Conservation (phyloP, 2,888 invertebrate species). For the Molanna angustata region DNA sequence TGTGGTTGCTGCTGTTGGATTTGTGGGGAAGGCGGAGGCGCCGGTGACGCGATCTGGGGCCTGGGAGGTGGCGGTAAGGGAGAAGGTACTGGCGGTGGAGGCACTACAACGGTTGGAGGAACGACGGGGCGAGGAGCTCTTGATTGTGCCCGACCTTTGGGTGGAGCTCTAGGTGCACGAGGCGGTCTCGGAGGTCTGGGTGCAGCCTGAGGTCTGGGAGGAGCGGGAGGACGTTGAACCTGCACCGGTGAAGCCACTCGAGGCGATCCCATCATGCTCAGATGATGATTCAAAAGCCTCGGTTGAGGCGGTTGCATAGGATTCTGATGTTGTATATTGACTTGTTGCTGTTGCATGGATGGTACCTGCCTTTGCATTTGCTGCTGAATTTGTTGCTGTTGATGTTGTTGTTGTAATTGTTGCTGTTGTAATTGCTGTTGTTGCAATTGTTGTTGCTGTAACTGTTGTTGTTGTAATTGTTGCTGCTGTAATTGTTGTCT, state of each 20-base stretch:
- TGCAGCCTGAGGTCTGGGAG: constrained; percentile 2
- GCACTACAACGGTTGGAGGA: not conserved
- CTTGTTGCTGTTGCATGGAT: constrained; percentile 25
- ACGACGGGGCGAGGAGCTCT: constrained; percentile 11
- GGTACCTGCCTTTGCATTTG: constrained; percentile 23
- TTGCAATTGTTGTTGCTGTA: constrained; percentile 40
- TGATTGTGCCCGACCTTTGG: constrained; percentile 11
- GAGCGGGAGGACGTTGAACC: constrained; percentile 4
- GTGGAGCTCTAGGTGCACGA: constrained; percentile 14
- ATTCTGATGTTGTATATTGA: constrained; percentile 18
- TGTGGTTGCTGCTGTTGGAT: constrained; percentile 41
- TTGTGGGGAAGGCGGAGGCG: constrained; percentile 34
- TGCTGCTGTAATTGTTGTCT: constrained; percentile 36
- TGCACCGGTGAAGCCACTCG: constrained; percentile 8
- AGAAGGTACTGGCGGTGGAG: constrained; percentile 1
- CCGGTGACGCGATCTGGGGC: constrained; percentile 1
- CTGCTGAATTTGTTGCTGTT: constrained; percentile 27
- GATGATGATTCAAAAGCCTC: constrained; percentile 22
- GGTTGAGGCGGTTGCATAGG: constrained; percentile 19
- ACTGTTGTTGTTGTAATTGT: constrained; percentile 40
- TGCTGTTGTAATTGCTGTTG: constrained; percentile 40
- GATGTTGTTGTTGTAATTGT: constrained; percentile 34
- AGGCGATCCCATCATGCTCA: constrained; percentile 12
- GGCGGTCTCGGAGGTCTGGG: constrained; percentile 7
- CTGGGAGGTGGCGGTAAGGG: not conserved